These are phyloP conservation scores for Ophion ellenae DNA, from an alignment of 2,888 invertebrate species.

Conservation along the genomic window DNA sequence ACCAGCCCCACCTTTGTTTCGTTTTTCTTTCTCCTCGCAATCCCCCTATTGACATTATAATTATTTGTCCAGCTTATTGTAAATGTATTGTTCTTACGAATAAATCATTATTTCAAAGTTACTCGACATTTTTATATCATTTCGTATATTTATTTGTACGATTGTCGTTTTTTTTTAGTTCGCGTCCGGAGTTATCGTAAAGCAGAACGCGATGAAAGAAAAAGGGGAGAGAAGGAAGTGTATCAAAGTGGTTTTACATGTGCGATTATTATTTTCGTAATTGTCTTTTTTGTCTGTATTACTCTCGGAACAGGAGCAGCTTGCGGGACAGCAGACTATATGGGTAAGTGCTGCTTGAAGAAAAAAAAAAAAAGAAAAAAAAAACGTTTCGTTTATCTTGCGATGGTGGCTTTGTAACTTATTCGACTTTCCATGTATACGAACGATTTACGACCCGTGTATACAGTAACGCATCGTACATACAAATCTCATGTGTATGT, in stretches of 20 bases:
- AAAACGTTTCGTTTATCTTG: slow-evolving; percentile 68
- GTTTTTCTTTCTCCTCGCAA: slow-evolving; percentile 29
- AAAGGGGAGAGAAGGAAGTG: slow-evolving; percentile 21
- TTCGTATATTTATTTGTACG: slow-evolving; percentile 53
- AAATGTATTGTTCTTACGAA: slow-evolving; percentile 76
- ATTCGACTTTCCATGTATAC: slow-evolving; percentile 45
- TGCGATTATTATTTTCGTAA: slow-evolving; percentile 72
- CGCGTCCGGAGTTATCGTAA: neutral
- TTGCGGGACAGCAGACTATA: slow-evolving; percentile 96
- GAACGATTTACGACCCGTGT: slow-evolving; percentile 31
- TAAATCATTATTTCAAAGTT: slow-evolving; percentile 77
- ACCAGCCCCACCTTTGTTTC: slow-evolving; percentile 39
- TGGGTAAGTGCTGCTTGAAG: slow-evolving; percentile 86
- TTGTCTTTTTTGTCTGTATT: slow-evolving; percentile 79
- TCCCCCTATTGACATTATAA: slow-evolving; percentile 72
- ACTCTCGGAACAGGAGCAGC: slow-evolving; percentile 89
- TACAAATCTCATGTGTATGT: slow-evolving; percentile 30
- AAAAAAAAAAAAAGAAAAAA: slow-evolving; percentile 53
- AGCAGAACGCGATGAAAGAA: neutral
- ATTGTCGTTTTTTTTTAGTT: slow-evolving; percentile 66
- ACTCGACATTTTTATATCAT: slow-evolving; percentile 66
- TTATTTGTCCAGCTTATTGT: slow-evolving; percentile 76
- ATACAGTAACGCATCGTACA: slow-evolving; percentile 63
- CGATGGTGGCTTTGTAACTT: slow-evolving; percentile 78
- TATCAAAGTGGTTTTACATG: slow-evolving; percentile 32